These are phyloP conservation scores for Ophthalmolycus amberensis DNA, from an alignment of 2,113 vertebrate genomes.

Conservation along the genomic window DNA sequence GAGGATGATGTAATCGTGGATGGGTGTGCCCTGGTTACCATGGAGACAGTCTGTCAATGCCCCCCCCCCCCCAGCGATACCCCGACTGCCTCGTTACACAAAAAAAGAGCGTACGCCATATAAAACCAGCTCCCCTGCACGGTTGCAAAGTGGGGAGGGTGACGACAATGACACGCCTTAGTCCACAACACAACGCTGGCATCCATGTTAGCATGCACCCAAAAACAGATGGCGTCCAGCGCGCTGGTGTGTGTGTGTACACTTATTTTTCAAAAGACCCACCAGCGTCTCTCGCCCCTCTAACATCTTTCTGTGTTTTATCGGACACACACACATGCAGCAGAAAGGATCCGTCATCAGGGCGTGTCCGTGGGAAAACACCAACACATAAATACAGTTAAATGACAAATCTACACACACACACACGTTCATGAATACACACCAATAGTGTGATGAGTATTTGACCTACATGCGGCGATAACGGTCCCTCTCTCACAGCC, in stretches of 20 bases:
- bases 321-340: slow-evolving; percentile 26
- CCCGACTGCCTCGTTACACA: slow-evolving; percentile 54
- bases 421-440: slow-evolving; percentile 40
- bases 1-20: slow-evolving; percentile 78
- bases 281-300: slow-evolving; percentile 25
- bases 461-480: slow-evolving; percentile 49
- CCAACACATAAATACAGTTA: slow-evolving; percentile 1
- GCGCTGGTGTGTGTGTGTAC: slow-evolving; percentile 23
- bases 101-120: slow-evolving; percentile 59
- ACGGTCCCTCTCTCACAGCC: slow-evolving; percentile 23
- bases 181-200: slow-evolving; percentile 31
- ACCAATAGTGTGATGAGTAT: not conserved
- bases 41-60: slow-evolving; percentile 74
- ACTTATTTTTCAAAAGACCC: slow-evolving; percentile 45
- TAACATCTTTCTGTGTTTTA: slow-evolving; percentile 2
- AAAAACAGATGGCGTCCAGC: slow-evolving; percentile 60
- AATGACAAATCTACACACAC: slow-evolving; percentile 46
- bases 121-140: slow-evolving; percentile 42
- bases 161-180: slow-evolving; percentile 63
- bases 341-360: slow-evolving; percentile 45
- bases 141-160: slow-evolving; percentile 38
- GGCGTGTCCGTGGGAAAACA: slow-evolving; percentile 66
- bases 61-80: slow-evolving; percentile 41
- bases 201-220: slow-evolving; percentile 45
- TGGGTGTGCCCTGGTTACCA: slow-evolving; percentile 82